Percentiles rank a stretch among this genome's conserved stretches.
Evolutionary conservation across 1,140 invertebrate genomes (phyloP).

Genomic region (Drosophila prosaltans): DNA sequence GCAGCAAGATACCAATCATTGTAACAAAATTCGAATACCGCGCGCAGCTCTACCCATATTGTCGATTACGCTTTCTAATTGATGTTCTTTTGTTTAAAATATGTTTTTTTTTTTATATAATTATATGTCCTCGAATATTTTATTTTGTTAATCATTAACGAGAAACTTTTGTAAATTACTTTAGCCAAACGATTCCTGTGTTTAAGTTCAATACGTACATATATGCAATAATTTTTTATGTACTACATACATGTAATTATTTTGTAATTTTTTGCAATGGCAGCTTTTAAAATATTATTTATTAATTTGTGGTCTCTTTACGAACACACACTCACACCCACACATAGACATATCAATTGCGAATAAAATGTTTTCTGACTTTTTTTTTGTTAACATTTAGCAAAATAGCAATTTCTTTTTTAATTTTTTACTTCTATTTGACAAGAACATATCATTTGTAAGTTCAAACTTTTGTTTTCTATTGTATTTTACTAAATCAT

Average conservation of each 20-base stretch:
- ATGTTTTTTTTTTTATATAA: slow-evolving; percentile 23
- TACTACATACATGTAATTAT: slow-evolving; percentile 14
- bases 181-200: slow-evolving; percentile 42
- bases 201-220: slow-evolving; percentile 51
- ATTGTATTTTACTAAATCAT: background rate
- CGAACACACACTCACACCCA: slow-evolving; percentile 15
- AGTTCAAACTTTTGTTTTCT: background rate
- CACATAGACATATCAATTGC: slow-evolving; percentile 58
- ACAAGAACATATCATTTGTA: slow-evolving; percentile 4
- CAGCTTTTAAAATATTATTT: slow-evolving; percentile 55
- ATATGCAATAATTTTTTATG: slow-evolving; percentile 35
- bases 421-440: background rate
- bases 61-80: slow-evolving; percentile 18
- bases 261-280: slow-evolving; percentile 37
- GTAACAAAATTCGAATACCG: slow-evolving; percentile 18
- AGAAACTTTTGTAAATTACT: slow-evolving; percentile 67
- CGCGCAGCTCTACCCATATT: slow-evolving; percentile 17
- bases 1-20: slow-evolving; percentile 11
- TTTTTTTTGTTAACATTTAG: slow-evolving; percentile 59
- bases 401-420: slow-evolving; percentile 1
- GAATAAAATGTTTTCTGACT: slow-evolving; percentile 64
- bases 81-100: too few species aligned
- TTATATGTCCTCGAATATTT: slow-evolving; percentile 62
- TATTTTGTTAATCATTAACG: slow-evolving; percentile 26
- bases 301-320: slow-evolving; percentile 52